Evolutionary conservation across 2,113 vertebrate species (phyloP), one percentile per base, ranked within the genome.

Genomic region (Caranx melampygus): DNA sequence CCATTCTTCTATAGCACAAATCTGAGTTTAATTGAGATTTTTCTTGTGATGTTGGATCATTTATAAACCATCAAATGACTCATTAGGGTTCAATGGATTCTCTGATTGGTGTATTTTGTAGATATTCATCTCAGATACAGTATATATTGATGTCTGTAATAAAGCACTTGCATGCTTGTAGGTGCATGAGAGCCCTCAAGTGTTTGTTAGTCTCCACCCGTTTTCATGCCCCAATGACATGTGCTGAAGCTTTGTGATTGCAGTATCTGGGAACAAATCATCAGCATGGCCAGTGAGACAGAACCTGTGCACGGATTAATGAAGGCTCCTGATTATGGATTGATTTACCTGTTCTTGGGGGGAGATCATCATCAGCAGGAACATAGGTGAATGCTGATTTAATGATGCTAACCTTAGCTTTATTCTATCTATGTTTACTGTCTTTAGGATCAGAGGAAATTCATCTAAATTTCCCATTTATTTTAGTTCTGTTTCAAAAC

Each of bases 1-100:
- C 42, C 52, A 79, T 70, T 86, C 72, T 65, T 83, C 68, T 63
- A 44, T 67, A 81, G 60, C 75, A 76, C 72, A 89, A 82, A 92
- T 84, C 60, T 54, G 59, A 78, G 33, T 87, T 87, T 80, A 87
- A 88, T 88, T 84, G 82, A 67, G 72, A 65, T 86, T 82, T 81
- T 87, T 82, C 70, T 80, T 79, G 47, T 45, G 37, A 72, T 74
- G 40, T 78, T 84, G 63, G 54, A 79, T 88, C 76, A 86, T 84
- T 89, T 85, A 88, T 84, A 78, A 79, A 69, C 35, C 13, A 73
- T 69, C 63, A 82, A 69, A 81, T 10, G 49, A 61, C 72, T 79
- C 64, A 81, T 89, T 81, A 70, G 31, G 52, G 49, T 63, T 45
- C 51, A 15, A 1, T 58, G 18, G 64, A 16, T 54, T 64, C 54